These are phyloP conservation scores for Poicephalus gulielmi DNA, from an alignment of 2,113 vertebrate species.

Conservation along the genomic window DNA sequence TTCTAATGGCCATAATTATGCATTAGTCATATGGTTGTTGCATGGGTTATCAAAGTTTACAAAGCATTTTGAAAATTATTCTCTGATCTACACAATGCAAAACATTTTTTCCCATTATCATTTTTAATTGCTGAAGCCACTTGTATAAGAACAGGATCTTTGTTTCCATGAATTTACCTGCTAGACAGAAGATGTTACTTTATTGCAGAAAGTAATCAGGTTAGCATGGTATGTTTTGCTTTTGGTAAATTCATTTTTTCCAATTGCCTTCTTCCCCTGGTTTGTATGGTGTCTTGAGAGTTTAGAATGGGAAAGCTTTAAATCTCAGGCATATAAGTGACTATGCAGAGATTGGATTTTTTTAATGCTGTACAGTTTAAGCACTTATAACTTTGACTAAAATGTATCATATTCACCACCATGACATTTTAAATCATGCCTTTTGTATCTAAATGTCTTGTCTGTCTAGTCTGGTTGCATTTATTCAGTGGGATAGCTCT, in stretches of 20 bases:
- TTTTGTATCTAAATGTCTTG: neutral
- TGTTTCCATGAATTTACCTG: neutral
- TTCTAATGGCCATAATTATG: neutral
- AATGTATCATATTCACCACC: neutral
- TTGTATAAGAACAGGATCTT: neutral
- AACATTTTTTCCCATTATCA: neutral
- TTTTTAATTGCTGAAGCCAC: neutral
- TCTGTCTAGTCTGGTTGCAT: neutral
- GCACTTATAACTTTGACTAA: neutral
- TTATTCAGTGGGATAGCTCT: neutral
- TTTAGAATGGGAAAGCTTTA: neutral
- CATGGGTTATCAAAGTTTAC: neutral
- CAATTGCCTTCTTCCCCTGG: neutral
- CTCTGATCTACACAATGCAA: neutral
- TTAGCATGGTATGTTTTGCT: neutral
- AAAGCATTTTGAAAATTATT: neutral
- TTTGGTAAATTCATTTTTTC: neutral
- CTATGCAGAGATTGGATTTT: rapidly evolving
- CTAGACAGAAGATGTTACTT: neutral
- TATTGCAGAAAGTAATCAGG: neutral
- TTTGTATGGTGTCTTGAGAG: neutral
- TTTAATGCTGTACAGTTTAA: neutral
- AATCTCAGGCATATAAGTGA: neutral
- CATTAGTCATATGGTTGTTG: neutral
- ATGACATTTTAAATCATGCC: neutral